Percentiles rank a stretch among this genome's conserved stretches.
These are phyloP conservation scores for Papilio xuthus DNA, from an alignment of 1,140 invertebrate genomes.

Conservation along the genomic window DNA sequence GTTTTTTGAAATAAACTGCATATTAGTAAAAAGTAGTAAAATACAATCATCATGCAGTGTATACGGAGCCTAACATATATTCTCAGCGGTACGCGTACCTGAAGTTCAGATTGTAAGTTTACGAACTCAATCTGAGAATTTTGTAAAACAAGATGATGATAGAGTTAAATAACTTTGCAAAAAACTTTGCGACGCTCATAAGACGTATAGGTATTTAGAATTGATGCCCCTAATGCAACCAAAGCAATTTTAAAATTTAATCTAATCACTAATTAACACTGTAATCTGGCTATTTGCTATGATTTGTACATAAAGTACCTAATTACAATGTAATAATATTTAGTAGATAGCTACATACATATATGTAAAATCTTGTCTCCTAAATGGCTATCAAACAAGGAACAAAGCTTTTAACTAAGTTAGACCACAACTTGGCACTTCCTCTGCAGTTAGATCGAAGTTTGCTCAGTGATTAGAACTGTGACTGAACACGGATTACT, in stretches of 20 bases:
- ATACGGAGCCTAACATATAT: background rate
- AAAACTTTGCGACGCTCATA: background rate
- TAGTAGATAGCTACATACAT: background rate
- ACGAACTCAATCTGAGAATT: background rate
- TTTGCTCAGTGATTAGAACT: background rate
- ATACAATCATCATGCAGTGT: background rate
- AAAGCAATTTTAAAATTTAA: too few relatives aligned
- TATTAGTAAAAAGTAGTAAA: background rate
- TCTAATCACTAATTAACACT: too few relatives aligned
- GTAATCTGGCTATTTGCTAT: too few relatives aligned
- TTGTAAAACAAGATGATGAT: background rate
- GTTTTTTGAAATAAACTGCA: background rate
- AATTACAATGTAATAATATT: background rate
- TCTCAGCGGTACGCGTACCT: background rate
- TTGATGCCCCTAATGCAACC: too few relatives aligned
- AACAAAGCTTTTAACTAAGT: conserved; percentile 13
- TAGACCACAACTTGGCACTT: background rate
- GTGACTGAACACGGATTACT: background rate
- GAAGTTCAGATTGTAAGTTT: background rate
- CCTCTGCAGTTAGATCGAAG: background rate
- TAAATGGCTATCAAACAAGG: conserved; percentile 20
- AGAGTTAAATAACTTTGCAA: background rate
- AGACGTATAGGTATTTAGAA: too few relatives aligned
- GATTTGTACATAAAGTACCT: too few relatives aligned
- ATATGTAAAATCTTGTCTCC: background rate